Conservation (phyloP, 2,888 invertebrate species). For the Elegia similella region DNA sequence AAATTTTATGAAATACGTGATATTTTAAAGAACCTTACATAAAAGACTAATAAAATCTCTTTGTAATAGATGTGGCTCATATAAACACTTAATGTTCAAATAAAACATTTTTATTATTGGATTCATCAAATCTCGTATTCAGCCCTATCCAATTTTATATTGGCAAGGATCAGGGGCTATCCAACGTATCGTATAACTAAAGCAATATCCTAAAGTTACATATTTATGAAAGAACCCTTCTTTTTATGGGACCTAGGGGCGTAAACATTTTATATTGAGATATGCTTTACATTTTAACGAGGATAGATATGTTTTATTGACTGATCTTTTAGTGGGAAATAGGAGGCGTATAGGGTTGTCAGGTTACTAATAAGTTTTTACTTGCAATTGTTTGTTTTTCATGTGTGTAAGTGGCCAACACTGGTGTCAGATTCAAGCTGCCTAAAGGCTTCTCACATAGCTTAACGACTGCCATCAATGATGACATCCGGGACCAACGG, state of each 20-base stretch:
- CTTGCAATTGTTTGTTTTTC: not conserved
- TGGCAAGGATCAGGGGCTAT: slow-evolving; percentile 39
- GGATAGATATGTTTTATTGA: slow-evolving; percentile 5
- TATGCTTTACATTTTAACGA: slow-evolving; percentile 19
- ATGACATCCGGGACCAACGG: too few species aligned
- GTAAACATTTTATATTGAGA: slow-evolving; percentile 40
- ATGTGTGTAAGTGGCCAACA: too few species aligned
- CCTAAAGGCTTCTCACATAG: too few species aligned
- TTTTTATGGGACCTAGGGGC: slow-evolving; percentile 42
- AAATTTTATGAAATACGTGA: too few species aligned
- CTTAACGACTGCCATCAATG: too few species aligned
- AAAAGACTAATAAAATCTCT: too few species aligned
- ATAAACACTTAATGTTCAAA: slow-evolving; percentile 13
- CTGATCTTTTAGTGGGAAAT: not conserved
- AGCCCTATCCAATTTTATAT: slow-evolving; percentile 38
- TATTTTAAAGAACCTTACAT: too few species aligned
- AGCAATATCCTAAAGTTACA: slow-evolving; percentile 57
- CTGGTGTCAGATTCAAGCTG: too few species aligned
- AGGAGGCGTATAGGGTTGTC: not conserved
- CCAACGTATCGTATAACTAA: slow-evolving; percentile 43
- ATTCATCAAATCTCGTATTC: slow-evolving; percentile 26
- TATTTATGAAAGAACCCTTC: slow-evolving; percentile 59
- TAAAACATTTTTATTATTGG: slow-evolving; percentile 24
- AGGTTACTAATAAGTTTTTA: not conserved
- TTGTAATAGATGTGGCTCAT: too few species aligned